These are phyloP conservation scores for Thalassophryne amazonica DNA, from an alignment of 2,797 vertebrate species.

Conservation along the genomic window DNA sequence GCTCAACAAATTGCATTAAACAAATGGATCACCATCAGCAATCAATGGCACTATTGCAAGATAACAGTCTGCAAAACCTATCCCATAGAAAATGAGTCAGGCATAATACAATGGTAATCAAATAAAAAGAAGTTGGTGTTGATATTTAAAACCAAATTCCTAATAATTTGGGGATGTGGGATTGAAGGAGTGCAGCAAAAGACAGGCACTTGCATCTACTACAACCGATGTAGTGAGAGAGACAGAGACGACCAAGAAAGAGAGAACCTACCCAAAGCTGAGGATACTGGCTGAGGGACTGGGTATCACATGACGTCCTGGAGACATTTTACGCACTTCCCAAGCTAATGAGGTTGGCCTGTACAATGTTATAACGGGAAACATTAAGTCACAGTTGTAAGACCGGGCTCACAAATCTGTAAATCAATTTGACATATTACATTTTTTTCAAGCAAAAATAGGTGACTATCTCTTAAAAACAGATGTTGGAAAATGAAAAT, in stretches of 20 bases:
- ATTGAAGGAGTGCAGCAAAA: not conserved
- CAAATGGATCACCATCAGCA: conserved; percentile 56
- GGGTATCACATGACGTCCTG: conserved; percentile 92
- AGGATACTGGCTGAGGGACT: conserved; percentile 88
- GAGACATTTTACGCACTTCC: conserved; percentile 99
- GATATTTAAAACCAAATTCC: conserved; percentile 26
- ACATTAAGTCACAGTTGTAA: conserved; percentile 1
- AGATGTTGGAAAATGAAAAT: too few species aligned
- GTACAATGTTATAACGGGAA: conserved; percentile 14
- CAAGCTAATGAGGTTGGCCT: conserved; percentile 97
- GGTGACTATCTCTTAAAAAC: too few species aligned
- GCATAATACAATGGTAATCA: conserved; percentile 32
- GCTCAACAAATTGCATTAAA: conserved; percentile 74
- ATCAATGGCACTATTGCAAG: conserved; percentile 42
- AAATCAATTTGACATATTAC: too few species aligned
- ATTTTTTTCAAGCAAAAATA: too few species aligned
- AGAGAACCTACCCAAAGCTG: conserved; percentile 86
- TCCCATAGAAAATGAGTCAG: conserved; percentile 23
- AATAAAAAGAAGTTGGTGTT: conserved; percentile 43
- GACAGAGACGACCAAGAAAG: too few species aligned
- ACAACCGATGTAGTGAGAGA: too few species aligned
- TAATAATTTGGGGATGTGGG: not conserved
- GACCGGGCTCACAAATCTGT: conserved; percentile 12
- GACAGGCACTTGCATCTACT: too few species aligned
- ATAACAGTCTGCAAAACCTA: conserved; percentile 35